These are phyloP conservation scores for Anguilla rostrata DNA, from an alignment of 2,113 vertebrate species.

Conservation along the genomic window DNA sequence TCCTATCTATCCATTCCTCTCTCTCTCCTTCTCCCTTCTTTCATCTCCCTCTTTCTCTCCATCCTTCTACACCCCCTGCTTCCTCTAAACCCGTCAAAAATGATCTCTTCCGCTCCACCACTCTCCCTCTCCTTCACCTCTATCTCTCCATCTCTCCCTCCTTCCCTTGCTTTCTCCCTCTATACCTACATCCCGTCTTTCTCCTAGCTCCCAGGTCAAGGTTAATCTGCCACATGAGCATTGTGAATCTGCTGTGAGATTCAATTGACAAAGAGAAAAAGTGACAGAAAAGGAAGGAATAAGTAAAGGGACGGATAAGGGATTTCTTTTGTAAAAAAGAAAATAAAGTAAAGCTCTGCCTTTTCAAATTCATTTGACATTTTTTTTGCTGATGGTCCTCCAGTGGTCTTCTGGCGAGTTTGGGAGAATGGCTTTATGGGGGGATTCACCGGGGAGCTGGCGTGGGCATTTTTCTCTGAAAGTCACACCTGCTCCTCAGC, in stretches of 20 bases:
- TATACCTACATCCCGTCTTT: no score
- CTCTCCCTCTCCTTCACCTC: no score
- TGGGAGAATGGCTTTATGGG: not conserved
- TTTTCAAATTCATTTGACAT: not conserved
- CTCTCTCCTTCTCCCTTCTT: no score
- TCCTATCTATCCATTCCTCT: not conserved
- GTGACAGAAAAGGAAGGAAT: not conserved
- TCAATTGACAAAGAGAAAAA: not conserved
- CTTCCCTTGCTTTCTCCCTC: not conserved
- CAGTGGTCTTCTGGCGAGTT: not conserved
- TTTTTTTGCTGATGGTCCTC: not conserved
- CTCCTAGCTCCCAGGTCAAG: not conserved
- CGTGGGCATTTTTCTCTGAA: not conserved
- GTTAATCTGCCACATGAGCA: not conserved
- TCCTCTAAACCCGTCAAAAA: no score
- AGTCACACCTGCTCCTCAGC: not conserved
- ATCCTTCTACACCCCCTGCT: no score
- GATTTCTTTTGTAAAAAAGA: not conserved
- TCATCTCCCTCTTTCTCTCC: no score
- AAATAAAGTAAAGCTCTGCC: not conserved
- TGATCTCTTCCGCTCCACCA: no score
- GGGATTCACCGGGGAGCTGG: not conserved
- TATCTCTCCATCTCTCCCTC: not conserved
- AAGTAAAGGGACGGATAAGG: not conserved
- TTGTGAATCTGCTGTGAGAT: not conserved